Base-by-base conservation (phyloP, 2,888 invertebrate species). In the Callimorpha dominula region DNA sequence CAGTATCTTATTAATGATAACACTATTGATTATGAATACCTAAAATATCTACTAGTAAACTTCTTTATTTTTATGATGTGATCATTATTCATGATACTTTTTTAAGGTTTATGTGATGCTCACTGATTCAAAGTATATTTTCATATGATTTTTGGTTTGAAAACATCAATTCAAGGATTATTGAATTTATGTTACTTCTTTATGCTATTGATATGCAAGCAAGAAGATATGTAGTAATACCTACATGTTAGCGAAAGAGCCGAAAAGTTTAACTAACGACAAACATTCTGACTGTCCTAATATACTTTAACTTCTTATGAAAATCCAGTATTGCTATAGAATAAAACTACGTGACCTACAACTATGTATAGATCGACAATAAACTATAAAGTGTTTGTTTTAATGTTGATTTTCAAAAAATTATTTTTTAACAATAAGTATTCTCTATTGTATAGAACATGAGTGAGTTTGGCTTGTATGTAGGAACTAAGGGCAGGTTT, bases 221-320 rank as follows among this genome's bases (percentile, higher is more conserved):
- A 31, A 31, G 2, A 31, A 9, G 2, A 46, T 46, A 46, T 46
- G 54, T 54, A n/a, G 17, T 31, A 31, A 31, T 31, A 46, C 3
- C 8, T 4, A 8, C 43, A 46, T 46, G 6, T 6, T 46, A 46
- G 43, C 57, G n/a, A 54, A n/a, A n/a, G 9, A 11, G 20, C n/a
- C 20, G n/a, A 9, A 46, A 46, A 60, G 31, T 14, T 0, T 60
- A 73, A 82, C 43, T 46, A 46, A 46, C 9, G 70, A 82, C 79
- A 77, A 78, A 72, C 78, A 81, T 80, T 80, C 79, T 65, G 15
- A 63, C 57, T 68, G n/a, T 43, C 64, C 62, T 72, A 71, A 68
- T 71, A 69, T 78, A 80, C 77, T 75, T 77, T 72, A 77, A 81
- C 78, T 79, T 80, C 78, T 81, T 81, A 78, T 81, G 78, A 82